A percentile compares a stretch with the other conserved stretches of the same genome.
phyloP scores from a whole-genome alignment of 2,113 vertebrate species.

The Seriola quinqueradiata region DNA sequence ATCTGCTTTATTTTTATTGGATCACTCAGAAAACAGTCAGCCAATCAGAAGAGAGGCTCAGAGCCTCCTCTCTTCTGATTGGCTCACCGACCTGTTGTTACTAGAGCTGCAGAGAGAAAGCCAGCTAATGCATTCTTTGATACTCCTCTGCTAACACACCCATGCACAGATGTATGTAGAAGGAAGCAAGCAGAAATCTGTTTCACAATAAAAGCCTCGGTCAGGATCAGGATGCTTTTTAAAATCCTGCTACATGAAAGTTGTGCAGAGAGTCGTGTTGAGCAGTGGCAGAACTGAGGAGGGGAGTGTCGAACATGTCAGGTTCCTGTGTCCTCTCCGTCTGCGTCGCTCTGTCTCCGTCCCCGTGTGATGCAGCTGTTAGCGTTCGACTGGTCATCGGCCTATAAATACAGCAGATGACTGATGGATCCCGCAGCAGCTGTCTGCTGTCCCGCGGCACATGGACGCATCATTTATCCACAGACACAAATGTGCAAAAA shows the following conservation, averaged over 20 bases:
- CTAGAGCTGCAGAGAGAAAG: no score
- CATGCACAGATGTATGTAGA: background rate
- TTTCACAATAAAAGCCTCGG: background rate
- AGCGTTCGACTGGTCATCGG: slow-evolving; percentile 52
- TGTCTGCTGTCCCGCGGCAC: slow-evolving; percentile 43
- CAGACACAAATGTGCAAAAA: slow-evolving; percentile 17
- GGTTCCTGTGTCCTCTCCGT: slow-evolving; percentile 15
- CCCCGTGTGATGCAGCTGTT: slow-evolving; percentile 66
- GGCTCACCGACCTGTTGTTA: no score
- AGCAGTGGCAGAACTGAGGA: background rate
- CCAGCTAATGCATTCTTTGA: no score
- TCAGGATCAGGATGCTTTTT: no score
- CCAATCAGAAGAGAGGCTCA: no score
- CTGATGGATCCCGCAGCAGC: slow-evolving; percentile 58
- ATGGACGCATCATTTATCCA: slow-evolving; percentile 39
- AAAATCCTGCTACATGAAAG: background rate
- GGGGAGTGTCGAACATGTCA: slow-evolving; percentile 8
- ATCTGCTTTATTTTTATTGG: no score
- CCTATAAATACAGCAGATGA: slow-evolving; percentile 76
- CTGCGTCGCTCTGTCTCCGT: slow-evolving; percentile 24
- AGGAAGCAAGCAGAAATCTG: background rate
- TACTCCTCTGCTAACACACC: background rate
- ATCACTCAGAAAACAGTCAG: no score
- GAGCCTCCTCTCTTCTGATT: no score
- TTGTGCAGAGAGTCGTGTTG: background rate